phyloP scores from a whole-genome alignment of 1,140 invertebrate genomes.

The Venturia canescens region DNA sequence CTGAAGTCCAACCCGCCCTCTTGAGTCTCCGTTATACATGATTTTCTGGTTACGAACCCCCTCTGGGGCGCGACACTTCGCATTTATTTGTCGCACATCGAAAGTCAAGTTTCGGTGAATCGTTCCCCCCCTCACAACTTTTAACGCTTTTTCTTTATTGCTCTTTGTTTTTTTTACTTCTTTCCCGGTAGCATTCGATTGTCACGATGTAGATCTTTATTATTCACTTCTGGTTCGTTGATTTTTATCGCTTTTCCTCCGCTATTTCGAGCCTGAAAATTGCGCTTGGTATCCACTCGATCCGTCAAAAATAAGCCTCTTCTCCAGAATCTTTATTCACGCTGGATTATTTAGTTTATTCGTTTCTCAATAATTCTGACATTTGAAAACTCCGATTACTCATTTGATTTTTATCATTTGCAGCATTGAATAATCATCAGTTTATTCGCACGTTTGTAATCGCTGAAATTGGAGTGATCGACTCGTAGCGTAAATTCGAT shows the following conservation, averaged over 20 bases:
- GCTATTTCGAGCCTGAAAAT: neutral
- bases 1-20: constrained; percentile 20
- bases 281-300: neutral
- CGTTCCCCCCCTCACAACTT: neutral
- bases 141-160: constrained; percentile 44
- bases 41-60: constrained; percentile 46
- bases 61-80: constrained; percentile 15
- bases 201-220: neutral
- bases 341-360: neutral
- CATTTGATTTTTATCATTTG: too few relatives aligned
- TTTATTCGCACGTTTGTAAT: too few relatives aligned
- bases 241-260: neutral
- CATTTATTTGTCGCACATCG: constrained; percentile 28
- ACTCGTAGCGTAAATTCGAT: too few relatives aligned
- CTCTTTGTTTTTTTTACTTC: constrained; percentile 41
- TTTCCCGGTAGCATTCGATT: neutral
- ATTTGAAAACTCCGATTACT: too few relatives aligned
- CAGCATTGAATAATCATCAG: too few relatives aligned
- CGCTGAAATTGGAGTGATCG: too few relatives aligned
- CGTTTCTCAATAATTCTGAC: too few relatives aligned
- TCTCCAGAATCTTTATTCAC: neutral
- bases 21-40: constrained; percentile 28
- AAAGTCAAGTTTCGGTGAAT: constrained; percentile 23
- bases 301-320: neutral
- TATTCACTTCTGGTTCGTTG: neutral